Percentiles rank a stretch among this genome's conserved stretches.
These are phyloP conservation scores for Brachyalestes nurse DNA, from an alignment of 2,797 vertebrate genomes.

Conservation along the genomic window DNA sequence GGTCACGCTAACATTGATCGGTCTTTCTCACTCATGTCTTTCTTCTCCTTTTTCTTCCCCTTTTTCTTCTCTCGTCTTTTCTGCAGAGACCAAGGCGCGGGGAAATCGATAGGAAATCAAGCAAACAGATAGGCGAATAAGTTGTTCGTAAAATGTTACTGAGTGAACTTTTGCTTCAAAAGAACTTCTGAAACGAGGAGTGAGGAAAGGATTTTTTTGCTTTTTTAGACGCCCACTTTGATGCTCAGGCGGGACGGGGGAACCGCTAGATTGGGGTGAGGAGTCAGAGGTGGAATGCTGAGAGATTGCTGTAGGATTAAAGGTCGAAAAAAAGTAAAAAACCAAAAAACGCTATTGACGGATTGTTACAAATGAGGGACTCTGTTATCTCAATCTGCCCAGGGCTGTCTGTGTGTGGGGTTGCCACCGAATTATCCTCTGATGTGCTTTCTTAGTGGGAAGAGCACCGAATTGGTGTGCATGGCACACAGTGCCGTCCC, in stretches of 20 bases:
- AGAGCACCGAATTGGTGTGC: background rate
- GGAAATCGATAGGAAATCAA: slow-evolving; percentile 80
- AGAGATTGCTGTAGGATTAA: slow-evolving; percentile 59
- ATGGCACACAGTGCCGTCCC: background rate
- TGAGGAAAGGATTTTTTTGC: slow-evolving; percentile 15
- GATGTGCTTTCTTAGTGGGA: slow-evolving; percentile 30
- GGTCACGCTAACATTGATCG: slow-evolving; percentile 74
- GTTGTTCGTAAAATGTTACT: slow-evolving; percentile 73
- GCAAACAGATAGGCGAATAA: slow-evolving; percentile 74
- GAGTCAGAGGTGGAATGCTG: slow-evolving; percentile 62
- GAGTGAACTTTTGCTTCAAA: slow-evolving; percentile 81
- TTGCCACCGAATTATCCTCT: slow-evolving; percentile 53
- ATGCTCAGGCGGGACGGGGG: slow-evolving; percentile 64
- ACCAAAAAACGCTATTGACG: slow-evolving; percentile 55
- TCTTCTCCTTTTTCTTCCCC: slow-evolving; percentile 50
- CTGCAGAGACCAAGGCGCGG: slow-evolving; percentile 64
- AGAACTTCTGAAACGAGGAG: slow-evolving; percentile 66
- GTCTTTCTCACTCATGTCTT: slow-evolving; percentile 48
- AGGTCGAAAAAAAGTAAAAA: slow-evolving; percentile 59
- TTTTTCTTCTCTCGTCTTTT: slow-evolving; percentile 50
- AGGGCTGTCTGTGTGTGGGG: slow-evolving; percentile 36
- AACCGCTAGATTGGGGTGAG: slow-evolving; percentile 73
- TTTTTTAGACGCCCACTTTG: slow-evolving; percentile 61
- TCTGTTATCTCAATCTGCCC: slow-evolving; percentile 64
- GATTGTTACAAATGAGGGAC: slow-evolving; percentile 67